Percentiles rank a stretch among this genome's conserved stretches.
phyloP scores from a whole-genome alignment of 1,140 invertebrate species.

The Rhyzopertha dominica region DNA sequence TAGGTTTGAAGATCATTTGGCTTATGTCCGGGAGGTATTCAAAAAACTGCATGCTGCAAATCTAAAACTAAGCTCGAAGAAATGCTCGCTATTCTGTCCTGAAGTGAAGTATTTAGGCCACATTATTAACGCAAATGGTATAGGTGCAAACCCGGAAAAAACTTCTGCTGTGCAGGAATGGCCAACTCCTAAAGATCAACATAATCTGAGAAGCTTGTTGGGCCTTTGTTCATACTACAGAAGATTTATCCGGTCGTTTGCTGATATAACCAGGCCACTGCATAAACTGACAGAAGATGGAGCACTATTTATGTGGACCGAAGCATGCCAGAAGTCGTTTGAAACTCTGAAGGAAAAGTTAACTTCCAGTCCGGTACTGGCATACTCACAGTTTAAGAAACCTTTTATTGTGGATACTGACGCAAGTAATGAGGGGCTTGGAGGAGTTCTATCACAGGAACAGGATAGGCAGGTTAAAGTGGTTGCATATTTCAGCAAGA shows the following conservation, averaged over 20 bases:
- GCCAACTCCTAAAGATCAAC: conserved; percentile 21
- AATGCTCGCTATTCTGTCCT: conserved; percentile 38
- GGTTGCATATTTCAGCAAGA: conserved; percentile 34
- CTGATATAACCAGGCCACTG: conserved; percentile 17
- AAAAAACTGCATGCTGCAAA: conserved; percentile 27
- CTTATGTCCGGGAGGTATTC: conserved; percentile 35
- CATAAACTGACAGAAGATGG: conserved; percentile 11
- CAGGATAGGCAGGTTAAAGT: conserved; percentile 17
- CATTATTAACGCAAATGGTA: conserved; percentile 36
- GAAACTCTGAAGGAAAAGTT: background rate
- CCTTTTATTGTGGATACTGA: conserved; percentile 22
- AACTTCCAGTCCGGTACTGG: background rate
- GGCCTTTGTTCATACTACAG: conserved; percentile 25
- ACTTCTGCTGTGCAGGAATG: conserved; percentile 34
- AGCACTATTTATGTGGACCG: conserved; percentile 1
- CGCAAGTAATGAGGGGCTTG: conserved; percentile 10
- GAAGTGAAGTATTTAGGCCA: conserved; percentile 42
- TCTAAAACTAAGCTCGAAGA: conserved; percentile 36
- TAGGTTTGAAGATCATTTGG: conserved; percentile 35
- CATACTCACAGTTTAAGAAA: background rate
- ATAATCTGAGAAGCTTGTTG: conserved; percentile 21
- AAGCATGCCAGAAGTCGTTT: background rate
- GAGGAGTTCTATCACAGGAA: conserved; percentile 20
- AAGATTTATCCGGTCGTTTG: conserved; percentile 22
- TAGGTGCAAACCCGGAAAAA: conserved; percentile 40